Percentiles rank a stretch among this genome's conserved stretches.
These are phyloP conservation scores for Agrypnus murinus DNA, from an alignment of 2,888 invertebrate species.

Conservation along the genomic window DNA sequence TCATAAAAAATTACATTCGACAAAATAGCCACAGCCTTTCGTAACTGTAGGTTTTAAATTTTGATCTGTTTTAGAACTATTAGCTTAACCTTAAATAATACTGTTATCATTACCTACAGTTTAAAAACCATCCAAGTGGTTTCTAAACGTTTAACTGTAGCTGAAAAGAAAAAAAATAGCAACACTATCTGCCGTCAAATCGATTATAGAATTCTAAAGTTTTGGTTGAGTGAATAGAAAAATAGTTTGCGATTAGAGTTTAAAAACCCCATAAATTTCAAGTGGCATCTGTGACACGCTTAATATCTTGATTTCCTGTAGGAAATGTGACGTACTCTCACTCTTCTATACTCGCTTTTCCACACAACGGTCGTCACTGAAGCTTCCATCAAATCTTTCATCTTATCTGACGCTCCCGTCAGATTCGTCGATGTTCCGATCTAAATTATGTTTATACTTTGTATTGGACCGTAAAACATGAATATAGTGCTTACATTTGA, in stretches of 20 bases:
- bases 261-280: conserved; percentile 61
- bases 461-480: conserved; percentile 33
- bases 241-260: conserved; percentile 53
- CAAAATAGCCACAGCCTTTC: too few relatives aligned
- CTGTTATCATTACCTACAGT: too few relatives aligned
- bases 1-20: too few relatives aligned
- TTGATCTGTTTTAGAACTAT: too few relatives aligned
- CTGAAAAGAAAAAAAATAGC: too few relatives aligned
- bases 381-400: conserved; percentile 46
- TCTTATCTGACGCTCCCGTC: conserved; percentile 40
- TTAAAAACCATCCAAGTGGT: too few relatives aligned
- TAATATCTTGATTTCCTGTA: conserved; percentile 60
- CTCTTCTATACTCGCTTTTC: conserved; percentile 26
- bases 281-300: conserved; percentile 61
- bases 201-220: conserved; percentile 8
- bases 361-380: conserved; percentile 36
- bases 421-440: conserved; percentile 41
- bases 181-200: too few relatives aligned
- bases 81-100: too few relatives aligned
- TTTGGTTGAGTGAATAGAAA: conserved; percentile 12
- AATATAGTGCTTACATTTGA: neutral
- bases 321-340: conserved; percentile 46
- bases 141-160: too few relatives aligned
- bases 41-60: too few relatives aligned
- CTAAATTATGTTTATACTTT: conserved; percentile 47